A percentile compares a stretch with the other conserved stretches of the same genome.
Conservation (phyloP, 2,888 invertebrate genomes). For the Xestoiulus laeticollis region DNA sequence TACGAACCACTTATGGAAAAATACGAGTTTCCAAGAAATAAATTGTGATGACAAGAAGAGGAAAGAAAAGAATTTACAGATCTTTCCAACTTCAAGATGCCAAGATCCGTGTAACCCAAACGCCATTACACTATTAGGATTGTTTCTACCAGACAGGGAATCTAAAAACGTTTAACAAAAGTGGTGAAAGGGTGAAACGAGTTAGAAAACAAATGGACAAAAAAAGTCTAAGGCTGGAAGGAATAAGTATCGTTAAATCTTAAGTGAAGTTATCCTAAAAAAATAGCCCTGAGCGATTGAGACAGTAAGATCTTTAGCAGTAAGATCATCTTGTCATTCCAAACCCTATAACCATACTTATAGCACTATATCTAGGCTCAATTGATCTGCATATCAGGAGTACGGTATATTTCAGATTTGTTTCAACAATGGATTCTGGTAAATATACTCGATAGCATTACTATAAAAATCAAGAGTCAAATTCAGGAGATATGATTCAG, state of each 20-base stretch:
- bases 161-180: background rate
- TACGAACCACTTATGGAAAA: slow-evolving; percentile 33
- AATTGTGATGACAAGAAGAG: background rate
- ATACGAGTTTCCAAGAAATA: slow-evolving; percentile 33
- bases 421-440: background rate
- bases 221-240: background rate
- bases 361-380: background rate
- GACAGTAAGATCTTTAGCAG: background rate
- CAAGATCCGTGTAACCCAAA: background rate
- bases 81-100: background rate
- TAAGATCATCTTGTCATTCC: background rate
- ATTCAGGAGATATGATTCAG: too few species aligned
- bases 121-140: background rate
- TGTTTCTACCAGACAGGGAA: background rate
- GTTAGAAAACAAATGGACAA: background rate
- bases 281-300: background rate
- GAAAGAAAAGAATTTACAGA: background rate
- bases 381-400: background rate
- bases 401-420: too few species aligned
- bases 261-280: background rate
- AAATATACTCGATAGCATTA: too few species aligned
- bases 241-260: background rate
- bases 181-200: background rate
- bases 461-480: too few species aligned
- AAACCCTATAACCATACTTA: background rate